phyloP scores from a whole-genome alignment of 2,888 invertebrate genomes.

The Acholoe squamosa region DNA sequence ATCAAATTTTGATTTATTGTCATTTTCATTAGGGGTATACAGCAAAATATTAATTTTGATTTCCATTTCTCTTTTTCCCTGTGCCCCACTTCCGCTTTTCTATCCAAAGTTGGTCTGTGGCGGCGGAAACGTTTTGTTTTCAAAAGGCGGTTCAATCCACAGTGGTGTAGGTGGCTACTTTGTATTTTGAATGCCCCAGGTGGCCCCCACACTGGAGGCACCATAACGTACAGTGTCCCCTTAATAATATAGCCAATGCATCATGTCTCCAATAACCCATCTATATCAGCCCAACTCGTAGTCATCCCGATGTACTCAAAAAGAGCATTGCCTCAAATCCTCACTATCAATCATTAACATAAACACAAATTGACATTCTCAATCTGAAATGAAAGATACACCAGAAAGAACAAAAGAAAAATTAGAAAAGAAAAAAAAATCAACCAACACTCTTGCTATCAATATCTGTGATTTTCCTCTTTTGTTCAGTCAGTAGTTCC shows the following conservation, averaged over 20 bases:
- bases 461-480: not conserved
- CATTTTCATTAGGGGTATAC: not conserved
- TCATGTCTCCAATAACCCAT: not conserved
- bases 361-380: no score
- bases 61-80: conserved; percentile 69
- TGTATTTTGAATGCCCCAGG: not conserved
- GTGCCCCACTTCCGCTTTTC: conserved; percentile 3
- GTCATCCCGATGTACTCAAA: no score
- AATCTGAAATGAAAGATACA: no score
- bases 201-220: not conserved
- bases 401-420: no score
- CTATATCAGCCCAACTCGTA: no score
- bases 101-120: conserved; percentile 79
- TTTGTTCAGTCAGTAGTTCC: conserved; percentile 9
- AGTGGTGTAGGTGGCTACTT: conserved; percentile 67
- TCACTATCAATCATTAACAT: no score
- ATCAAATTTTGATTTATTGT: conserved; percentile 22
- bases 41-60: conserved; percentile 3
- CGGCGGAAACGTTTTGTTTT: conserved; percentile 78
- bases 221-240: not conserved
- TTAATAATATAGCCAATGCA: conserved; percentile 12
- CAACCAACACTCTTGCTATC: not conserved
- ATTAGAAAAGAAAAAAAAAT: not conserved
- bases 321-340: no score
- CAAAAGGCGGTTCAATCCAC: conserved; percentile 72